Evolutionary conservation across 2,113 vertebrate genomes (phyloP).

Genomic region (Butastur rufipennis): DNA sequence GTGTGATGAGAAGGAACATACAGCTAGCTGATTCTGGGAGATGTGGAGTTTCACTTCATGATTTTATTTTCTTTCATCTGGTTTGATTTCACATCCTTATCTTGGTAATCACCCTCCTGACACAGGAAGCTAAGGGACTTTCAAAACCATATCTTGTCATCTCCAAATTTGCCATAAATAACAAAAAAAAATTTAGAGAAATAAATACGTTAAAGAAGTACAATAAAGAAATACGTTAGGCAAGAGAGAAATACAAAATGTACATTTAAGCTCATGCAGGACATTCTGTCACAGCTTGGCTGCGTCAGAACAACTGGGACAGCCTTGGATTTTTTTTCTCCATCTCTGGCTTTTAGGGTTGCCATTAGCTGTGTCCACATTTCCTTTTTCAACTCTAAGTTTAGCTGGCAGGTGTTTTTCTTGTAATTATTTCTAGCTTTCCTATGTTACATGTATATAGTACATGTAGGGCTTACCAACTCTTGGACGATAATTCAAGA

Average conservation of each 20-base stretch:
- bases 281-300: not conserved
- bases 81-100: conserved; percentile 9
- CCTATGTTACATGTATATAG: not conserved
- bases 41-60: not conserved
- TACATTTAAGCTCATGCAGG: not conserved
- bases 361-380: not conserved
- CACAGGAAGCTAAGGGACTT: not conserved
- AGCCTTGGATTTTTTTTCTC: not conserved
- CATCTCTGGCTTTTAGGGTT: not conserved
- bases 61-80: conserved; percentile 3
- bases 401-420: not conserved
- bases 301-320: not conserved
- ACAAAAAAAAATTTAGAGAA: not conserved
- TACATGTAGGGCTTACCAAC: not conserved
- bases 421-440: not conserved
- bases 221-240: not conserved
- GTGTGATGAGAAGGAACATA: not conserved
- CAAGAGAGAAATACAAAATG: not conserved
- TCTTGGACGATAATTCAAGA: not conserved
- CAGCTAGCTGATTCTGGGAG: not conserved
- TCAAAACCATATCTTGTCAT: not conserved
- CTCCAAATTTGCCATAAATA: not conserved
- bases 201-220: not conserved
- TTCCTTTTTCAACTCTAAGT: not conserved
- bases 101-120: not conserved